These are phyloP conservation scores for Nowickia ferox DNA, from an alignment of 2,888 invertebrate species.

Conservation along the genomic window DNA sequence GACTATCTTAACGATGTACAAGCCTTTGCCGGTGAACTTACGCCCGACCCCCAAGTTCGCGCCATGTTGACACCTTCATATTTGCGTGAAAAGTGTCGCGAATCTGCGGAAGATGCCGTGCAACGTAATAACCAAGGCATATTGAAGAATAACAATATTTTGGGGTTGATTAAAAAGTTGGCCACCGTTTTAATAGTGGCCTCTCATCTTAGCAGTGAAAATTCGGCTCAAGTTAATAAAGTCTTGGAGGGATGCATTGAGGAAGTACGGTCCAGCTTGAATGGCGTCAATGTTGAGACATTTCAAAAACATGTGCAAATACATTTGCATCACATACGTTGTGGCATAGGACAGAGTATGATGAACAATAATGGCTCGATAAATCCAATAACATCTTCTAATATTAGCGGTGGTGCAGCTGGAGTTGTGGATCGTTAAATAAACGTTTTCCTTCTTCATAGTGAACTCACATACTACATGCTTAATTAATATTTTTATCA, in stretches of 20 bases:
- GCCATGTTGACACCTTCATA: conserved; percentile 95
- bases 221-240: conserved; percentile 92
- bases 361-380: conserved; percentile 63
- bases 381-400: conserved; percentile 28
- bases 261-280: conserved; percentile 90
- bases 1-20: conserved; percentile 94
- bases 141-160: conserved; percentile 86
- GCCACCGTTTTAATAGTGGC: conserved; percentile 90
- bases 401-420: conserved; percentile 28
- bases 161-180: conserved; percentile 92
- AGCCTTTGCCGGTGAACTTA: conserved; percentile 91
- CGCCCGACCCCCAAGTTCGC: conserved; percentile 92
- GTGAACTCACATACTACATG: background rate
- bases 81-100: conserved; percentile 92
- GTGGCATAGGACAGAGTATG: conserved; percentile 78
- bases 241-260: conserved; percentile 96
- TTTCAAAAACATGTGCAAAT: conserved; percentile 96
- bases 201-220: conserved; percentile 84
- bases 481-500: conserved; percentile 22
- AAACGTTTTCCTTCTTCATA: background rate
- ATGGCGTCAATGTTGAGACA: conserved; percentile 89
- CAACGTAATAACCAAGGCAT: conserved; percentile 87
- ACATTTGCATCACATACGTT: conserved; percentile 86
- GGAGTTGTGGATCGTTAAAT: conserved; percentile 54
- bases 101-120: conserved; percentile 92